Base-by-base conservation (phyloP, 2,113 vertebrate genomes). In the Psittacula cyanocephala region DNA sequence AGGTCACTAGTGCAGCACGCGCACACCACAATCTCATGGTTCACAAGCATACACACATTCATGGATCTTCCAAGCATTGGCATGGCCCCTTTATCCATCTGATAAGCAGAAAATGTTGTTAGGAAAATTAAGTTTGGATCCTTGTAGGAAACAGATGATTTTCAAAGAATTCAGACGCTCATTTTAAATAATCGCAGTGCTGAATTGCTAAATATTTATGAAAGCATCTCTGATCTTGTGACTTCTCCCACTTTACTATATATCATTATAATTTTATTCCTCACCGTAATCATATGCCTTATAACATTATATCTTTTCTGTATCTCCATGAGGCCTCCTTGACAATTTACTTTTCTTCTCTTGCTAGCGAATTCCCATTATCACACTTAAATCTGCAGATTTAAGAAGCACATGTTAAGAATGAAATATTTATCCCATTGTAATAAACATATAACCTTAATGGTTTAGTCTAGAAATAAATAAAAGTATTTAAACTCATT, bases 1-100 rank as follows among this genome's bases (percentile, higher is more conserved):
- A 28, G n/a, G 18, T 86, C 39, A 29, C 13, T 18, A 18, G 10
- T 27, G 24, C 39, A 65, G 17, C 28, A 4, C n/a, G 35, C 24
- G 46, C 16, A 46, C 8, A 25, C 22, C 23, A 11, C 13, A 1
- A 7, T 37, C 2, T 24, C 39, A 1, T 2, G 9, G 4, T 27
- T 70, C 35, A 72, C 24, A 53, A 31, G 20, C 24, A 28, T 8
- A 47, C 0, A 1, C 5, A 43, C 10, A 19, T 9, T 62, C 9
- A 1, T 3, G 3, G 10, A 23, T 71, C 6, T 9, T 28, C n/a
- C 2, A 2, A 67, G 24, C 4, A 25, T 7, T 2, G 4, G 15
- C 29, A 33, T 0, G 0, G 8, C 0, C 10, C 7, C 14, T 2
- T n/a, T 64, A 31, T 17, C 31, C 3, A 6, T 13, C 17, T 18